phyloP scores from a whole-genome alignment of 2,888 invertebrate species.

The Nephrotoma guestfalica region DNA sequence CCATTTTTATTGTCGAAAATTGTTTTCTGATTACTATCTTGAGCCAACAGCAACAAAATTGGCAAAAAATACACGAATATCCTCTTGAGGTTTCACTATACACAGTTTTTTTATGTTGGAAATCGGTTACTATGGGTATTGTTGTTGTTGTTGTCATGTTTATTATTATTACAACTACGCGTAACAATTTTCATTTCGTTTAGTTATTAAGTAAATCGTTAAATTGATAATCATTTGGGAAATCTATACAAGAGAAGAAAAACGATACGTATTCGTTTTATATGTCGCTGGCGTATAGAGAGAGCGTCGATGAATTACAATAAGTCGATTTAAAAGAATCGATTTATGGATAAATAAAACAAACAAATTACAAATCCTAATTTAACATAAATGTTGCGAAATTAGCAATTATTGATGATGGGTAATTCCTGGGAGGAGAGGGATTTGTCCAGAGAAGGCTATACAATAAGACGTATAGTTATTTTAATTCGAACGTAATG shows the following conservation, averaged over 20 bases:
- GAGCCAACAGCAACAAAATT: not conserved
- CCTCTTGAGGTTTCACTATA: not conserved
- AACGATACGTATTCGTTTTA: not conserved
- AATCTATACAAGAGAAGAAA: not conserved
- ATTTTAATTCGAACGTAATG: not conserved
- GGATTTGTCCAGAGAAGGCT: not conserved
- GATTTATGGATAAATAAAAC: not conserved
- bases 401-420: not conserved
- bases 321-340: not conserved
- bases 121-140: not conserved
- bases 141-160: not conserved
- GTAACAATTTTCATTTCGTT: not conserved
- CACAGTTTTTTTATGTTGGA: not conserved
- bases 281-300: not conserved
- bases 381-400: not conserved
- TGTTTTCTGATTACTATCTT: not conserved
- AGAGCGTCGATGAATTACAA: not conserved
- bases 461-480: not conserved
- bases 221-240: not conserved
- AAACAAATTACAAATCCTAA: not conserved
- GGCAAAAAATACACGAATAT: not conserved
- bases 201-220: not conserved
- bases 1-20: not conserved
- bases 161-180: not conserved
- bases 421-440: not conserved